These are phyloP conservation scores for Xanthostigma xanthostigma DNA, from an alignment of 2,888 invertebrate species.

Conservation along the genomic window DNA sequence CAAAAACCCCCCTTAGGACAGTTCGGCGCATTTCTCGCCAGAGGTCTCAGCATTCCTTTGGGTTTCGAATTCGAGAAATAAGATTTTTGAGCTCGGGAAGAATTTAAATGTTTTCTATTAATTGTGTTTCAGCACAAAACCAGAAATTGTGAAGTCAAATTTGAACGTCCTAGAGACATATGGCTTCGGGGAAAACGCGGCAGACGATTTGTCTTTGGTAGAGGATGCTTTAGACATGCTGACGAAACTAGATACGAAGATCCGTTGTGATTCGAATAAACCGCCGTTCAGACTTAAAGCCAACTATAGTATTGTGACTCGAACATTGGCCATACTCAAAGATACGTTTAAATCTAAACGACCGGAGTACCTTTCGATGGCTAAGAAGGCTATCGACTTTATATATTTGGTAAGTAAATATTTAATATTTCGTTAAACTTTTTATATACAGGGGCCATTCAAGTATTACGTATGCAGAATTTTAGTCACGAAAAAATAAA, in stretches of 20 bases:
- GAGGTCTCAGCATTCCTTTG: too few relatives aligned
- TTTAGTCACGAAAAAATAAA: too few relatives aligned
- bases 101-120: constrained; percentile 5
- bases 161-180: constrained; percentile 56
- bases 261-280: constrained; percentile 22
- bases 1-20: too few relatives aligned
- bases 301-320: constrained; percentile 38
- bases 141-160: constrained; percentile 48
- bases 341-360: constrained; percentile 31
- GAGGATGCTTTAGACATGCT: constrained; percentile 43
- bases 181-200: constrained; percentile 43
- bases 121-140: constrained; percentile 33
- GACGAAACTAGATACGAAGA: constrained; percentile 28
- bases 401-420: constrained; percentile 41
- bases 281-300: constrained; percentile 25
- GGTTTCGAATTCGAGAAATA: too few relatives aligned
- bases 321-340: constrained; percentile 32
- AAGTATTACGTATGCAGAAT: too few relatives aligned
- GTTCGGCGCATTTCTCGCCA: too few relatives aligned
- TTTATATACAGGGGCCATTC: too few relatives aligned
- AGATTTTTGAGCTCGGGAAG: too few relatives aligned
- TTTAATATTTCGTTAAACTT: too few relatives aligned
- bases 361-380: constrained; percentile 38
- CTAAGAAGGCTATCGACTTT: constrained; percentile 39
- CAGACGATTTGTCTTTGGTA: constrained; percentile 36